Percentiles rank a stretch among this genome's conserved stretches.
Evolutionary conservation across 1,140 invertebrate species (phyloP).

Genomic region (Drosophila serrata): DNA sequence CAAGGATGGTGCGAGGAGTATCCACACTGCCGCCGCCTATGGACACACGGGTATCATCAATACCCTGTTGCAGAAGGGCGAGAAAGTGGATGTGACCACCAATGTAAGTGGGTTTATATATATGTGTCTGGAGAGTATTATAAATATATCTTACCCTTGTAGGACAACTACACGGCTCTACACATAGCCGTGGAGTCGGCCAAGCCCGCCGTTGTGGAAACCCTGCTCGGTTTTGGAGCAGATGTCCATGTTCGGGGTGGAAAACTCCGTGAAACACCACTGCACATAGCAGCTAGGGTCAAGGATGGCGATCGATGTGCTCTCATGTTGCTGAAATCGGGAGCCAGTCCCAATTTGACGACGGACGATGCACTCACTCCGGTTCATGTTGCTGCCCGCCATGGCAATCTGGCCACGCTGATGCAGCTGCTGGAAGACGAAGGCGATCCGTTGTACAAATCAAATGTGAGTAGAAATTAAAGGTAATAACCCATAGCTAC

Average conservation of each 20-base stretch:
- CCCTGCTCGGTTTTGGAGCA: conserved; percentile 97
- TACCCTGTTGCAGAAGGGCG: conserved; percentile 97
- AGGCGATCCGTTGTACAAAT: conserved; percentile 95
- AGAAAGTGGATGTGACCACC: conserved; percentile 97
- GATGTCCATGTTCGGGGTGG: conserved; percentile 98
- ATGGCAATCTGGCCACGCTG: conserved; percentile 95
- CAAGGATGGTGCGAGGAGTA: conserved; percentile 96
- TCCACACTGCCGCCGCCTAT: conserved; percentile 96
- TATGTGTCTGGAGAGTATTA: not conserved
- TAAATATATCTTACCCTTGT: conserved; percentile 15
- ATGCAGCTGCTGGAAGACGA: conserved; percentile 95
- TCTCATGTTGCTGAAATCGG: conserved; percentile 98
- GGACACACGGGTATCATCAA: conserved; percentile 99
- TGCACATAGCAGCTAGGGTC: conserved; percentile 97
- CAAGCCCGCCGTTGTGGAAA: conserved; percentile 98
- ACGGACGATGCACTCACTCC: conserved; percentile 97
- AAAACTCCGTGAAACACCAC: conserved; percentile 94
- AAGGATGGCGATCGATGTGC: conserved; percentile 98
- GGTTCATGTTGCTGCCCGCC: conserved; percentile 95
- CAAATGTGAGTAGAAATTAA: conserved; percentile 89
- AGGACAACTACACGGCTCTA: conserved; percentile 99
- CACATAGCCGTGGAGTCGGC: conserved; percentile 99
- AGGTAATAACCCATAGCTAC: not conserved
- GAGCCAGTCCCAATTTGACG: conserved; percentile 96
- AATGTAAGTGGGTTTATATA: conserved; percentile 90